Evolutionary conservation across 2,113 vertebrate species (phyloP), one percentile per base, ranked within the genome.

Genomic region (Xenopus laevis): DNA sequence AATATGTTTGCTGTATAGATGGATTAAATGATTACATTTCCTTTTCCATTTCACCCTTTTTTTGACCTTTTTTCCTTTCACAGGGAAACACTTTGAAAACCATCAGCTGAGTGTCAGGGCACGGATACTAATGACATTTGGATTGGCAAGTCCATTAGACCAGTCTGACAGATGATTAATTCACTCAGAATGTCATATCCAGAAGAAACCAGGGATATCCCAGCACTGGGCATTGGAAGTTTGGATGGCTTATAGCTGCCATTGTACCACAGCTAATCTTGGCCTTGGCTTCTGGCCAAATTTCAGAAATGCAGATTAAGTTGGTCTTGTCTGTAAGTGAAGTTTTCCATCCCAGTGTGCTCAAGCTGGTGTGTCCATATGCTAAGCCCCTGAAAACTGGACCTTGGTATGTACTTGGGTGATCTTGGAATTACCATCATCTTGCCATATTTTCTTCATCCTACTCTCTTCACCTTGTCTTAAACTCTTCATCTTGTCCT

Each of bases 91-190:
- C 7, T 58, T 53, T 53, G 12, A 17, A 53, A 17, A 12, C 20
- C 61, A 33, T 63, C 61, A 63, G 61, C 27, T 18, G 18, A 5
- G 46, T 30, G 30, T 65, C 23, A 27, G 23, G 10, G 21, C 7
- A 46, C 12, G 4, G 3, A 8, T 23, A 27, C 3, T 7, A 10
- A 17, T 46, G 64, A 44, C 52, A 27, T 65, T 65, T 73, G 71
- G 71, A 62, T 12, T 4, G 2, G 52, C 20, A 10, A 21, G 10
- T 18, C 50, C 18, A 23, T 44, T 44, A 46, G 53, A 27, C 63
- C 72, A 47, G 71, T 17, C 7, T 52, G 44, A 63, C 23, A 74
- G 72, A 74, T 74, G 72, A 52, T 67, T 74, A 46, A 65, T 73
- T 63, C 46, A 21, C 23, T 50, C 27, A 13, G 50, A 11, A 47